These are phyloP conservation scores for Dusona sp. DNA, from an alignment of 2,888 invertebrate species.

Conservation along the genomic window DNA sequence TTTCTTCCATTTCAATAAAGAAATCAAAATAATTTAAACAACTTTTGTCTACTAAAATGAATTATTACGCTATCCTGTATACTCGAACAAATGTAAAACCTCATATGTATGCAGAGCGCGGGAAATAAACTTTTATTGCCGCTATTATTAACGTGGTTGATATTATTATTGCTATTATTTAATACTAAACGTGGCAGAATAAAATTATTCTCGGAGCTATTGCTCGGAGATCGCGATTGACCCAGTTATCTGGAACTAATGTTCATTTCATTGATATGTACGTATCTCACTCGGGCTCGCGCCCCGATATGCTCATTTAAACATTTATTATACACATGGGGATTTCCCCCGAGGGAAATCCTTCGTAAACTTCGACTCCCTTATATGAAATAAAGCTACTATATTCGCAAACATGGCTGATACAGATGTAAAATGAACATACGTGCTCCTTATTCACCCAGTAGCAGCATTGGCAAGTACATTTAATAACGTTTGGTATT, in stretches of 20 bases:
- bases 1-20: neutral
- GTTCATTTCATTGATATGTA: conserved; percentile 75
- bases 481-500: conserved; percentile 32
- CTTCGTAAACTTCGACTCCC: conserved; percentile 16
- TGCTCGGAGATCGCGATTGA: conserved; percentile 74
- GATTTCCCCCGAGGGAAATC: conserved; percentile 47
- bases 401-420: neutral
- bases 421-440: neutral
- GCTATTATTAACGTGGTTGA: neutral
- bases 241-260: conserved; percentile 79
- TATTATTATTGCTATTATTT: neutral
- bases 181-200: neutral
- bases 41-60: neutral
- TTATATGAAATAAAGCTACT: conserved; percentile 4
- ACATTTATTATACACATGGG: conserved; percentile 29
- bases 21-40: neutral
- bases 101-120: neutral
- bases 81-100: neutral
- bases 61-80: neutral
- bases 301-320: conserved; percentile 51
- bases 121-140: conserved; percentile 10
- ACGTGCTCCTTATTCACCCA: conserved; percentile 40
- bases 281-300: conserved; percentile 46
- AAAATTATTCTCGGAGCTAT: neutral
- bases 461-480: conserved; percentile 61